Evolutionary conservation across 2,797 vertebrate genomes (phyloP).

Genomic region (Anguilla pacifica): DNA sequence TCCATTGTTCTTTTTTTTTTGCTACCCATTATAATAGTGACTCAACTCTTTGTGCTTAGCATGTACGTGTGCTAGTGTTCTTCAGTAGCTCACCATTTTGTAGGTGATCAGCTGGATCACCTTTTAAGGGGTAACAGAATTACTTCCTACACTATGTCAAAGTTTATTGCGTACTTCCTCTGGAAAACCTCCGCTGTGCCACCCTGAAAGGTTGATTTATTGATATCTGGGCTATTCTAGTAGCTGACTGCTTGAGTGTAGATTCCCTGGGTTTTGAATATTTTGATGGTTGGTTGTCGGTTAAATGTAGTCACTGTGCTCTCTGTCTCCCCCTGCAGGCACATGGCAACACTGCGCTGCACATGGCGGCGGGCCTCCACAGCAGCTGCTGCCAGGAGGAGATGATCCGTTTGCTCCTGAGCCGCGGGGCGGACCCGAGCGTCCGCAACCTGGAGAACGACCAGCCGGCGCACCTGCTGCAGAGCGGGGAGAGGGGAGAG

Average conservation of each 20-base stretch:
- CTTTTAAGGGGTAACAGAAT: not conserved
- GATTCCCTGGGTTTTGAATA: not conserved
- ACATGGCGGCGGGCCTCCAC: constrained; percentile 90
- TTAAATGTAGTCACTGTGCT: not conserved
- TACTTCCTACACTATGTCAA: not conserved
- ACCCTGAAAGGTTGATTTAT: no score
- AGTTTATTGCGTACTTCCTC: not conserved
- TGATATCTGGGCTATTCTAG: no score
- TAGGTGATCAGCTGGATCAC: not conserved
- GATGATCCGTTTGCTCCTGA: constrained; percentile 79
- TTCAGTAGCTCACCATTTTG: not conserved
- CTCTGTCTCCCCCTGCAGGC: constrained; percentile 67
- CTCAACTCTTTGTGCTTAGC: not conserved
- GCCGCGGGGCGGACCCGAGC: constrained; percentile 82
- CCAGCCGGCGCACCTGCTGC: constrained; percentile 84
- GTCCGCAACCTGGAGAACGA: constrained; percentile 90
- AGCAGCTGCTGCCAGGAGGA: constrained; percentile 76
- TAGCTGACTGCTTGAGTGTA: not conserved
- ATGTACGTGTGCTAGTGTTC: not conserved
- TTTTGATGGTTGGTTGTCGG: no score
- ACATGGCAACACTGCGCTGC: constrained; percentile 88
- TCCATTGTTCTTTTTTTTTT: not conserved
- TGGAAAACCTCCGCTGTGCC: no score
- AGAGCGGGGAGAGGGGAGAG: constrained; percentile 75
- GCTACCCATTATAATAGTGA: not conserved